These are phyloP conservation scores for Xestia sexstrigata DNA, from an alignment of 2,888 invertebrate genomes.

Conservation along the genomic window DNA sequence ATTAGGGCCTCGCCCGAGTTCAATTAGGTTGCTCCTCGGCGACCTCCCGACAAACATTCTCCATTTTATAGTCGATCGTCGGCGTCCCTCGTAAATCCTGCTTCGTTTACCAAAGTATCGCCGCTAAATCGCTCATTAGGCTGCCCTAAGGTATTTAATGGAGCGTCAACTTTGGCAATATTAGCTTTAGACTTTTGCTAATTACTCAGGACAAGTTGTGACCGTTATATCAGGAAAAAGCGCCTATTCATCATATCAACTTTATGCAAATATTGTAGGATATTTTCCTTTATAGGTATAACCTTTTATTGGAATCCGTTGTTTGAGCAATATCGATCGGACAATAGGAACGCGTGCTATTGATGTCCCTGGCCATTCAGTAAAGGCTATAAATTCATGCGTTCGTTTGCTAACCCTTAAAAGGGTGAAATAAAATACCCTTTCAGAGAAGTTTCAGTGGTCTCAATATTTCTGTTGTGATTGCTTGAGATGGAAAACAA, in stretches of 20 bases:
- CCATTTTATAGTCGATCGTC: slow-evolving; percentile 55
- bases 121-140: slow-evolving; percentile 57
- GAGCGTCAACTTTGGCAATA: slow-evolving; percentile 50
- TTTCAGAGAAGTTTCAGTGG: slow-evolving; percentile 35
- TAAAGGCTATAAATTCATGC: slow-evolving; percentile 30
- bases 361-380: slow-evolving; percentile 17
- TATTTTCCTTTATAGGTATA: slow-evolving; percentile 29
- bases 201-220: slow-evolving; percentile 37
- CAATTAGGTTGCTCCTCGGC: slow-evolving; percentile 58
- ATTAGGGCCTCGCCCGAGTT: slow-evolving; percentile 53
- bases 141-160: slow-evolving; percentile 52
- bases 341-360: not conserved
- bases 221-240: slow-evolving; percentile 13
- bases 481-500: slow-evolving; percentile 24
- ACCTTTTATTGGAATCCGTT: slow-evolving; percentile 1
- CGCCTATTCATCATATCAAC: slow-evolving; percentile 22
- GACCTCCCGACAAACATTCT: slow-evolving; percentile 49
- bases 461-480: slow-evolving; percentile 29
- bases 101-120: slow-evolving; percentile 57
- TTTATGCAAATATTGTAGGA: slow-evolving; percentile 19
- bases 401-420: slow-evolving; percentile 18
- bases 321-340: slow-evolving; percentile 22
- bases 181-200: slow-evolving; percentile 47
- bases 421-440: slow-evolving; percentile 24
- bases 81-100: slow-evolving; percentile 60